phyloP scores from a whole-genome alignment of 2,888 invertebrate species.

The Daptonema setosum region DNA sequence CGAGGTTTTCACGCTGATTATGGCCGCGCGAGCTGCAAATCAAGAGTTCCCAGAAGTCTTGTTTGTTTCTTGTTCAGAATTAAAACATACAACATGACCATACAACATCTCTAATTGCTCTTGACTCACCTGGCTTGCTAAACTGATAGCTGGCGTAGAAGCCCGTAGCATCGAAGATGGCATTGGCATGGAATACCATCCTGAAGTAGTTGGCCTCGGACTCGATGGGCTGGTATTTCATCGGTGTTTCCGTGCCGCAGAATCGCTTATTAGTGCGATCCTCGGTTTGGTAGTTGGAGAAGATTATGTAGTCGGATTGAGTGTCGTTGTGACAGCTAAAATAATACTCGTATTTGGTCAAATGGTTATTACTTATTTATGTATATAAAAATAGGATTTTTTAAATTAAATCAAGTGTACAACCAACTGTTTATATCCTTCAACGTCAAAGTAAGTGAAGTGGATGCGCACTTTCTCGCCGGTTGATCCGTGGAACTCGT shows the following conservation, averaged over 20 bases:
- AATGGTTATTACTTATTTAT: not conserved
- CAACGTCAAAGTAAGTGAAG: slow-evolving; percentile 75
- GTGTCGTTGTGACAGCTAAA: not conserved
- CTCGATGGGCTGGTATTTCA: slow-evolving; percentile 26
- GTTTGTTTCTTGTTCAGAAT: not conserved
- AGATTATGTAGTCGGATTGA: slow-evolving; percentile 66
- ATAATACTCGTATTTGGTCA: not conserved
- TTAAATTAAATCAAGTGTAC: not conserved
- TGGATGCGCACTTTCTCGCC: slow-evolving; percentile 58
- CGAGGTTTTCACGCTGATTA: not conserved
- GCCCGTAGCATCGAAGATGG: slow-evolving; percentile 72
- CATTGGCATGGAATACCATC: slow-evolving; percentile 78
- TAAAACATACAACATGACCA: not conserved
- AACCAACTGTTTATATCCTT: slow-evolving; percentile 75
- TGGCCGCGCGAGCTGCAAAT: not conserved
- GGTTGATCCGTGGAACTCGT: slow-evolving; percentile 59
- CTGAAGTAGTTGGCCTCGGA: slow-evolving; percentile 80
- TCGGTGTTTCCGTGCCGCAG: slow-evolving; percentile 45
- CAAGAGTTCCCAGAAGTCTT: not conserved
- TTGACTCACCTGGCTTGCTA: slow-evolving; percentile 6
- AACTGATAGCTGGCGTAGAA: slow-evolving; percentile 80
- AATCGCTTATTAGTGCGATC: slow-evolving; percentile 69
- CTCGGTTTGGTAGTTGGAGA: slow-evolving; percentile 72
- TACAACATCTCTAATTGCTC: not conserved
- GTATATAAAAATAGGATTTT: not conserved